Percentiles rank a stretch among this genome's conserved stretches.
These are phyloP conservation scores for Penaeus indicus DNA, from an alignment of 1,140 invertebrate genomes.

Conservation along the genomic window DNA sequence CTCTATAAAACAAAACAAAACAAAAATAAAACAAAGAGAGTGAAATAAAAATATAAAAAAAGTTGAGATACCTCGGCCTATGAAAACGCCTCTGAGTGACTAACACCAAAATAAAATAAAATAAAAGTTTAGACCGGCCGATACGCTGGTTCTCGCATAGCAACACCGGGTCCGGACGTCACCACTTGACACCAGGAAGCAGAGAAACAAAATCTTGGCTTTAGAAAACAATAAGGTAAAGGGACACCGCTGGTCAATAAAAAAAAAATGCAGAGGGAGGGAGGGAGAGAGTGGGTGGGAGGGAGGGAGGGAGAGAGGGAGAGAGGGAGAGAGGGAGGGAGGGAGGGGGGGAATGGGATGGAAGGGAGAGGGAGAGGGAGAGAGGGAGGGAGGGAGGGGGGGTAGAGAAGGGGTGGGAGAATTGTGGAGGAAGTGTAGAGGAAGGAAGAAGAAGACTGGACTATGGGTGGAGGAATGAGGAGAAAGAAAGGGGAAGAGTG, in stretches of 20 bases:
- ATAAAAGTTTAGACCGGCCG: too few species aligned
- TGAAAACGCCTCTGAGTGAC: neutral
- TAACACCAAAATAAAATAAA: too few species aligned
- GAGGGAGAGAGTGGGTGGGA: too few species aligned
- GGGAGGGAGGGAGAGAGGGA: conserved; percentile 1
- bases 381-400: neutral
- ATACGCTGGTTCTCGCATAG: neutral
- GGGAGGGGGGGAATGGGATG: too few species aligned
- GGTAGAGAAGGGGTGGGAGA: neutral
- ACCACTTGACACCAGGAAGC: neutral
- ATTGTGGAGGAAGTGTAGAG: neutral
- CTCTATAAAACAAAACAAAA: too few species aligned
- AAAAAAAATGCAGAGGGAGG: too few species aligned
- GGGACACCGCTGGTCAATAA: neutral
- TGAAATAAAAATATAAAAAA: too few species aligned
- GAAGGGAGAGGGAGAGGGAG: neutral
- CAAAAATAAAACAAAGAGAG: too few species aligned
- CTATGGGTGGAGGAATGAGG: neutral
- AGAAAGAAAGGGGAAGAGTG: too few species aligned
- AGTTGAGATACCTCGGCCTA: neutral
- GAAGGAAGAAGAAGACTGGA: neutral
- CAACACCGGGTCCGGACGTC: neutral
- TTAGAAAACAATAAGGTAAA: neutral
- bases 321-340: neutral
- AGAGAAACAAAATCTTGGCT: neutral